Base-by-base conservation (phyloP, 2,797 vertebrate genomes). In the Eulemur rubriventer region DNA sequence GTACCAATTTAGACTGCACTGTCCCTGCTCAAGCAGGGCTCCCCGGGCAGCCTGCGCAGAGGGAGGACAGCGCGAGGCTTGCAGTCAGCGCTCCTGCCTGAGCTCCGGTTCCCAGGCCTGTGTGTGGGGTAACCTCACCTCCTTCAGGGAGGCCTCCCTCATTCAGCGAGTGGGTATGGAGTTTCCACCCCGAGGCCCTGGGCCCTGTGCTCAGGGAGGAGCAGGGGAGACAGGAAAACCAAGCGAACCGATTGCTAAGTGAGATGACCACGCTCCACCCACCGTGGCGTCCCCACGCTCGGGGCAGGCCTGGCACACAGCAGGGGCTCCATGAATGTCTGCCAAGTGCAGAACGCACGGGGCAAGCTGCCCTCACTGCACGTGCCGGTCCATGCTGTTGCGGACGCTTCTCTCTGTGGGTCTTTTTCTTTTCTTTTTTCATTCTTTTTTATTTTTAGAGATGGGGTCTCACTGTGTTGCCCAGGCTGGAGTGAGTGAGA, bases 351-450 rank as follows among this genome's bases (percentile, higher is more conserved):
- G 79, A 33, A 18, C 0, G 3, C 0, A 1, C 30, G 0, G 1
- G 0, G 28, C 26, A 11, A 4, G 72, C 76, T 8, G 9, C 20
- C 2, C 10, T n/a, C 18, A 1, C 41, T 0, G 38, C 7, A 0
- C 2, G 30, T 0, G 7, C 33, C 0, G n/a, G 52, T 35, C 72
- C 18, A 1, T 2, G 8, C 4, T 0, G 24, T 7, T 0, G 4
- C 7, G 0, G 1, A 10, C 0, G 0, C 0, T 4, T 35, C 69
- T 35, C 50, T 61, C 48, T 0, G 0, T 1, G 65, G 0, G 2
- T n/a, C 16, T n/a, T 65, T 65, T 17, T 38, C 50, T 16, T 7
- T n/a, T 65, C 63, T n/a, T n/a, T 65, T 65, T 65, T n/a, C 33
- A 18, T 65, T n/a, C 7, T 18, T 65, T 65, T n/a, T 65, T 65